phyloP scores from a whole-genome alignment of 1,140 invertebrate species.

The Chrysopa pallens region DNA sequence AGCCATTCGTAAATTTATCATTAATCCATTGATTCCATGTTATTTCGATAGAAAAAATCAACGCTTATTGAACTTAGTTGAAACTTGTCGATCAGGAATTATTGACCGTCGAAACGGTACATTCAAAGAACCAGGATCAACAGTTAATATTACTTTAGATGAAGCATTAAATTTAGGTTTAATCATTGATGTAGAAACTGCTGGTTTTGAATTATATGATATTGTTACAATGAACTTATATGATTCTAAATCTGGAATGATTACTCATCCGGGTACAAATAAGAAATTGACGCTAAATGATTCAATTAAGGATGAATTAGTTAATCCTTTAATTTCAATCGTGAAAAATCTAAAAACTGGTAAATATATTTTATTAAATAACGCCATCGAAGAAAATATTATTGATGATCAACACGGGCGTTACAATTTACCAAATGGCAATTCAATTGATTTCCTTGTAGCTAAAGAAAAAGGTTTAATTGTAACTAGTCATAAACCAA shows the following conservation, averaged over 20 bases:
- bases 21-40: constrained; percentile 61
- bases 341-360: constrained; percentile 52
- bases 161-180: constrained; percentile 56
- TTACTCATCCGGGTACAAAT: constrained; percentile 67
- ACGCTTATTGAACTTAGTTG: constrained; percentile 48
- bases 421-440: constrained; percentile 43
- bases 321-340: constrained; percentile 61
- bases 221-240: constrained; percentile 67
- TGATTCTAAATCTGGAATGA: constrained; percentile 45
- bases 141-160: constrained; percentile 42
- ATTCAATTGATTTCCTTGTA: constrained; percentile 45
- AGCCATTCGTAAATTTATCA: constrained; percentile 58
- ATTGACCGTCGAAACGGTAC: constrained; percentile 63
- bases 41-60: constrained; percentile 57
- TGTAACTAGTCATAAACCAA: constrained; percentile 45
- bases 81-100: constrained; percentile 63
- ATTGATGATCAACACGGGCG: constrained; percentile 53
- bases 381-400: constrained; percentile 53
- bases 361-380: constrained; percentile 51
- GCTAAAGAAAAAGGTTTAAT: constrained; percentile 55
- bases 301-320: constrained; percentile 58
- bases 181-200: constrained; percentile 70
- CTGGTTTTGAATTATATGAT: constrained; percentile 66
- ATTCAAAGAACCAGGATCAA: constrained; percentile 53
- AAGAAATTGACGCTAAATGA: constrained; percentile 60